phyloP scores from a whole-genome alignment of 2,113 vertebrate species.

The Penelope pileata region DNA sequence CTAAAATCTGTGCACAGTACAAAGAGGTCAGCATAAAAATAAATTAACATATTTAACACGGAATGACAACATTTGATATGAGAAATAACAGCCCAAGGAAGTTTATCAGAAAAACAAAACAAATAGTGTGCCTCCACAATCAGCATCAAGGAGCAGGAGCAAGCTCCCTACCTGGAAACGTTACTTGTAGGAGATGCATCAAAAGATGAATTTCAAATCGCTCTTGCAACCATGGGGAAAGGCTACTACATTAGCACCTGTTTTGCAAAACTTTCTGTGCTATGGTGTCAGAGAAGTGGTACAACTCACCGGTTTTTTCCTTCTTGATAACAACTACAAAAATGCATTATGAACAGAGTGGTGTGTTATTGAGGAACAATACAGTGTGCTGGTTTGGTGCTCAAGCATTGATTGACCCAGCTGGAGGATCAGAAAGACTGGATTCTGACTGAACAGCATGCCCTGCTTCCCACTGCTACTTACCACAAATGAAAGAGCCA shows the following conservation, averaged over 20 bases:
- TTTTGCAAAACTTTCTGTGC: background rate
- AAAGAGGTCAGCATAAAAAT: background rate
- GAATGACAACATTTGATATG: background rate
- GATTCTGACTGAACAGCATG: background rate
- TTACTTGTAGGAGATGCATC: background rate
- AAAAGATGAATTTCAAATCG: background rate
- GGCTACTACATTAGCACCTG: background rate
- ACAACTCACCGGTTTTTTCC: background rate
- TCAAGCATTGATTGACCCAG: background rate
- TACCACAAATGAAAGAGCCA: background rate
- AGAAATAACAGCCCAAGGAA: background rate
- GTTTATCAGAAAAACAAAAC: background rate
- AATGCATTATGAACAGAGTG: background rate
- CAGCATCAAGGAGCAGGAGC: accelerated
- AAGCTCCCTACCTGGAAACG: background rate
- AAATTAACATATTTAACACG: background rate
- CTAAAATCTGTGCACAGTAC: background rate
- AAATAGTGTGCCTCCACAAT: accelerated
- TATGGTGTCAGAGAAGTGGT: background rate
- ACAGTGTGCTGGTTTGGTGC: background rate
- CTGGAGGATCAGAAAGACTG: background rate
- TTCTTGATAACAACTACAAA: background rate
- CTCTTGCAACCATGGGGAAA: background rate
- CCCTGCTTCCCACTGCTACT: background rate
- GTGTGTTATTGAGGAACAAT: background rate